Conservation (phyloP, 2,113 vertebrate species). For the Chlorodrepanis virens region DNA sequence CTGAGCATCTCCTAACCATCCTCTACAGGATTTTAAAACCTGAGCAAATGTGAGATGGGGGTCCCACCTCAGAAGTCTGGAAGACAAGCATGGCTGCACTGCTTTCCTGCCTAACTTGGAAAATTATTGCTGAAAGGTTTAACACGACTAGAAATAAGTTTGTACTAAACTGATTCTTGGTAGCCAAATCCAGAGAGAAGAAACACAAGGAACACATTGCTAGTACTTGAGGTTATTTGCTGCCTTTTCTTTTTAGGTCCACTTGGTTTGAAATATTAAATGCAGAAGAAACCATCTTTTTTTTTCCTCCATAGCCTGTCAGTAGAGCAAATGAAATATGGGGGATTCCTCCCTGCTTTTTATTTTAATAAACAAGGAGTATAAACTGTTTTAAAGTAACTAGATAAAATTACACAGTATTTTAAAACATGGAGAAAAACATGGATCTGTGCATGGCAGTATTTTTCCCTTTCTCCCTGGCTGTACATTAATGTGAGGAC, state of each 20-base stretch:
- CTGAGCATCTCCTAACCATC: background rate
- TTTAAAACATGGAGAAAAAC: slow-evolving; percentile 45
- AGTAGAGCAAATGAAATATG: slow-evolving; percentile 45
- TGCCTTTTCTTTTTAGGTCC: slow-evolving; percentile 43
- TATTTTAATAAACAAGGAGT: background rate
- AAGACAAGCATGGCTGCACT: background rate
- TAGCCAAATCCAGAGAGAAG: background rate
- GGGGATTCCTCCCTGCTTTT: rapidly evolving
- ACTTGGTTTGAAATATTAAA: slow-evolving; percentile 57
- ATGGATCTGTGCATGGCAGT: background rate
- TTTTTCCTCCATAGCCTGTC: slow-evolving; percentile 52
- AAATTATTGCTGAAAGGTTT: slow-evolving; percentile 3
- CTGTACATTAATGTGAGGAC: background rate
- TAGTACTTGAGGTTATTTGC: slow-evolving; percentile 66
- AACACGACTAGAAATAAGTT: background rate
- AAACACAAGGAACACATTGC: background rate
- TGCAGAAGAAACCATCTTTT: slow-evolving; percentile 50
- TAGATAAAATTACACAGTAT: slow-evolving; percentile 35
- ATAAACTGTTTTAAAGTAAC: slow-evolving; percentile 50
- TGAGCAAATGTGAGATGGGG: background rate
- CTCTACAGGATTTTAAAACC: background rate
- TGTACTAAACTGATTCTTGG: background rate
- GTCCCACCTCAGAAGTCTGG: background rate
- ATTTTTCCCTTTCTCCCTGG: slow-evolving; percentile 12
- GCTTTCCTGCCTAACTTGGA: background rate